These are phyloP conservation scores for Drosophila planitibia DNA, from an alignment of 2,888 invertebrate species.

Conservation along the genomic window DNA sequence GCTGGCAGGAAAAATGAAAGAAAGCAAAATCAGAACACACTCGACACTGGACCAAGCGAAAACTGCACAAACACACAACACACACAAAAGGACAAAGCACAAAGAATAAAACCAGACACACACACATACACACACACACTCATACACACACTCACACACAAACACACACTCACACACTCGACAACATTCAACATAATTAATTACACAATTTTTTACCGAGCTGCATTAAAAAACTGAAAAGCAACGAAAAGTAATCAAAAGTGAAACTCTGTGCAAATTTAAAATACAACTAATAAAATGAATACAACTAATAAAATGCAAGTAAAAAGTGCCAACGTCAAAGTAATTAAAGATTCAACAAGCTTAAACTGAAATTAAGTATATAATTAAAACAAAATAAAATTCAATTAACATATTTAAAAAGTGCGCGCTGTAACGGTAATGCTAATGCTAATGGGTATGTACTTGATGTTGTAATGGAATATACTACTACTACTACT, in stretches of 20 bases:
- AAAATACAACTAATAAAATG: conserved; percentile 21
- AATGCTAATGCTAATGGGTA: conserved; percentile 66
- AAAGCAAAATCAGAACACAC: conserved; percentile 66
- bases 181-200: conserved; percentile 29
- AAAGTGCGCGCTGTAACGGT: conserved; percentile 49
- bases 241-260: conserved; percentile 45
- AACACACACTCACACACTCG: conserved; percentile 8
- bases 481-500: conserved; percentile 54
- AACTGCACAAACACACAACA: conserved; percentile 24
- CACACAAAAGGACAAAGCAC: conserved; percentile 29
- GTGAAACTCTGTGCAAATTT: conserved; percentile 63
- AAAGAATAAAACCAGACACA: conserved; percentile 26
- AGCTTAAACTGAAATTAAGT: neutral
- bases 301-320: conserved; percentile 36
- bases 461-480: conserved; percentile 85
- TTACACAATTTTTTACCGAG: conserved; percentile 49
- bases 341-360: conserved; percentile 22
- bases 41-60: conserved; percentile 62
- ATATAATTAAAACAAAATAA: neutral
- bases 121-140: neutral
- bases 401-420: conserved; percentile 6
- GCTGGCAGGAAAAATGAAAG: conserved; percentile 54
- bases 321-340: conserved; percentile 46
- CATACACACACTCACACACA: conserved; percentile 1
- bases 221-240: conserved; percentile 8